Conservation (phyloP, 2,797 vertebrate genomes). For the Vultur gryphus region DNA sequence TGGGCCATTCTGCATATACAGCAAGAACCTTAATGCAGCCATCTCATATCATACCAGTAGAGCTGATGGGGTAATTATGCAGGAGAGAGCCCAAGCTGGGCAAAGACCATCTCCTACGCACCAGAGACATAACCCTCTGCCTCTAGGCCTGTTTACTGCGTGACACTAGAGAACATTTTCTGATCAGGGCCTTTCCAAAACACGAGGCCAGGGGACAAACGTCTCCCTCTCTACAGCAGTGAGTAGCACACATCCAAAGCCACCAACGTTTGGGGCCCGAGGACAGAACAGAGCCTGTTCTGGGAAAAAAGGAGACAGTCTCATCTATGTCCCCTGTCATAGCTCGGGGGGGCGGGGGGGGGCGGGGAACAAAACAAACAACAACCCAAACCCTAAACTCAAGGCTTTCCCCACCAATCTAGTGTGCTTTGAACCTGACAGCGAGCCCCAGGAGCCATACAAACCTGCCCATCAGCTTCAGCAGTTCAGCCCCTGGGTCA, state of each 20-base stretch:
- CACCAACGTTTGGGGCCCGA: not conserved
- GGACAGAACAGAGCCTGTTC: not conserved
- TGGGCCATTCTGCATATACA: not conserved
- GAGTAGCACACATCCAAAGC: not conserved
- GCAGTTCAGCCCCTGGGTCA: not conserved
- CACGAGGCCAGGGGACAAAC: rapidly evolving
- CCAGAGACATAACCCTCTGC: not conserved
- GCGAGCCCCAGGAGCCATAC: not conserved
- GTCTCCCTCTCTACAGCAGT: not conserved
- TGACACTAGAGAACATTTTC: not conserved
- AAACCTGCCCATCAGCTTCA: not conserved
- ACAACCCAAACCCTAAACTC: not conserved
- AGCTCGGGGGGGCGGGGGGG: not conserved
- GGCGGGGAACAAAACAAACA: too few species aligned
- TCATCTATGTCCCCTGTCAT: not conserved
- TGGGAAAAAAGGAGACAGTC: not conserved
- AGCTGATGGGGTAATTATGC: rapidly evolving
- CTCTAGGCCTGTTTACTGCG: not conserved
- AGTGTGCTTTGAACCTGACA: not conserved
- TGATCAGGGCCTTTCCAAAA: not conserved
- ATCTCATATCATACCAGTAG: not conserved
- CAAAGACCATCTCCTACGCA: not conserved
- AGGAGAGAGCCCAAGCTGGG: not conserved
- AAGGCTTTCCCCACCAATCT: not conserved
- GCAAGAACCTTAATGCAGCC: not conserved